Base-by-base conservation (phyloP, 2,797 vertebrate species). In the Todus mexicanus region DNA sequence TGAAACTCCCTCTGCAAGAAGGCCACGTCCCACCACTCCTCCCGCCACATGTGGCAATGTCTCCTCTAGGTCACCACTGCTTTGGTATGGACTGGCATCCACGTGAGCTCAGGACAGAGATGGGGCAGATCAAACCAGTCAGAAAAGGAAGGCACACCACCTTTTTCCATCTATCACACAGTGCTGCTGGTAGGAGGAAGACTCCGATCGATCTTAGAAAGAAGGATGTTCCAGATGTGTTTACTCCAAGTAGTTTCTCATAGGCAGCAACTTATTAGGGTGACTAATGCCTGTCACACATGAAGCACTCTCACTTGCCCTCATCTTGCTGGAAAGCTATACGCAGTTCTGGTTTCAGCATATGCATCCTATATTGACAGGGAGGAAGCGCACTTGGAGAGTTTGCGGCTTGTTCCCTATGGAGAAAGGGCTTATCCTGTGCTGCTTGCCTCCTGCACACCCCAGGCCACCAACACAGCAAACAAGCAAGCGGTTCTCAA, bases 291-390 rank as follows among this genome's bases (percentile, higher is more conserved):
- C 35, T 25, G 12, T 43, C 66, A 33, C 8, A 13, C 0, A 1
- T 8, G 64, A 76, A 57, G 45, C 48, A 13, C 5, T 70, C 64
- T 22, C 3, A 2, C 73, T 75, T 59, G 70, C 51, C 47, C 53
- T 19, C 51, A 12, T 9, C 73, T 22, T n/a, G 29, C 74, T 42
- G 51, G 43, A 81, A 91, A 81, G 56, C 60, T 35, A 26, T 11
- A 37, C 0, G 11, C 38, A 7, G 1, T 40, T 75, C 16, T 15
- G 9, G 10, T 68, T 86, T 40, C 42, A 53, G 40, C n/a, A 23
- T 8, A 13, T 1, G 7, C 33, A 74, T 0, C 0, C 23, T 15
- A 8, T 0, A 63, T 4, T 9, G 50, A 75, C 47, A 9, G 2
- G 13, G 13, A 37, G 37, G 20, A 74, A 18, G 23, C 21, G 43